A percentile compares a stretch with the other conserved stretches of the same genome.
These are phyloP conservation scores for Rhynchopsitta pachyrhyncha DNA, from an alignment of 2,113 vertebrate species.

Conservation along the genomic window DNA sequence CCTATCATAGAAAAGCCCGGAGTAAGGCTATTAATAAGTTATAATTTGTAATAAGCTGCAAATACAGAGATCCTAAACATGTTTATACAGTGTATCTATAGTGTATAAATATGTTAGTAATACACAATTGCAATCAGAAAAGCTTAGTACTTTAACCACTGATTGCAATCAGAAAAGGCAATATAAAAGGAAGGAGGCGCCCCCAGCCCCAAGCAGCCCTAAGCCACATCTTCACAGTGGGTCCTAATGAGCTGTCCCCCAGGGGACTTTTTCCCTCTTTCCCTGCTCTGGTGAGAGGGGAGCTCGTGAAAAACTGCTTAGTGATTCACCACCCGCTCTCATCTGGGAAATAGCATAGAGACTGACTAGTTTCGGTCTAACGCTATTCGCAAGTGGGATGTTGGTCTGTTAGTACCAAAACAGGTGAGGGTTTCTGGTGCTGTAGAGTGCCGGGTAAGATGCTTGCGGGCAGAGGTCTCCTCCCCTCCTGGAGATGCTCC, in stretches of 20 bases:
- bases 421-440: not conserved
- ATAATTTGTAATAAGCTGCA: not conserved
- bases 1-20: too few species aligned
- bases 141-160: not conserved
- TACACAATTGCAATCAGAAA: accelerated
- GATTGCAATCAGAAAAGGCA: not conserved
- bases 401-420: accelerated
- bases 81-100: not conserved
- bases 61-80: accelerated
- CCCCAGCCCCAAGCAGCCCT: not conserved
- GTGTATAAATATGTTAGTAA: not conserved
- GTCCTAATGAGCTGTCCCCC: not conserved
- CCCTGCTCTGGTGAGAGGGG: not conserved
- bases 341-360: accelerated
- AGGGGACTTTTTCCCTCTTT: accelerated
- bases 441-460: not conserved
- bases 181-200: accelerated
- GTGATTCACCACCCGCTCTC: not conserved
- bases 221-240: not conserved
- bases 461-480: not conserved
- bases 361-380: accelerated
- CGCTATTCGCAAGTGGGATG: accelerated
- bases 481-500: not conserved
- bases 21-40: accelerated
- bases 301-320: too few species aligned